These are phyloP conservation scores for Anniella stebbinsi DNA, from an alignment of 2,797 vertebrate species.

Conservation along the genomic window DNA sequence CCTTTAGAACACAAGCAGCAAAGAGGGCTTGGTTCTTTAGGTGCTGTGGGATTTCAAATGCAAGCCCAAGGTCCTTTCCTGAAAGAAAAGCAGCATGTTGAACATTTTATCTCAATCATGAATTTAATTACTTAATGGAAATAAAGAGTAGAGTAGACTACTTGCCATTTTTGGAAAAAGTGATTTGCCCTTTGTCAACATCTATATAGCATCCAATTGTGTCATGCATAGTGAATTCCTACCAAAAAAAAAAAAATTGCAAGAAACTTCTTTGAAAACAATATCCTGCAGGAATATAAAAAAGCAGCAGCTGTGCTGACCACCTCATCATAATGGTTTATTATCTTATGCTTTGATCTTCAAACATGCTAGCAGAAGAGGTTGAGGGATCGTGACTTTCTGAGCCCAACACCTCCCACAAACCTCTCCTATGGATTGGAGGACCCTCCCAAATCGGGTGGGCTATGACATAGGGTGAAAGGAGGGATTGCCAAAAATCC, in stretches of 20 bases:
- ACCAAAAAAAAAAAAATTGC: constrained; percentile 20
- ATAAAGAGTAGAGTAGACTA: constrained; percentile 16
- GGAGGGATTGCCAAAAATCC: not conserved
- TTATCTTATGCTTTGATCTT: not conserved
- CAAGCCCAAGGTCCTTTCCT: constrained; percentile 94
- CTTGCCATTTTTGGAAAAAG: constrained; percentile 97
- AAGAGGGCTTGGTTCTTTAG: constrained; percentile 91
- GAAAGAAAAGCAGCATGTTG: not conserved
- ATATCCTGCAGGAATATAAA: not conserved
- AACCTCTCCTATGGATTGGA: not conserved
- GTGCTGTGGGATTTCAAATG: constrained; percentile 91
- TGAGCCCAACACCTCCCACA: not conserved
- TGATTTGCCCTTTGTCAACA: constrained; percentile 87
- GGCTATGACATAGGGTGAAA: no score
- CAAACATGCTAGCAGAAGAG: not conserved
- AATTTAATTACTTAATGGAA: constrained; percentile 18
- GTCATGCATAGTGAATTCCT: constrained; percentile 99
- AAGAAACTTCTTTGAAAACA: not conserved
- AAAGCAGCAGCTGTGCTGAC: not conserved
- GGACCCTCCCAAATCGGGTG: no score
- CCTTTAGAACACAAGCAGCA: constrained; percentile 97
- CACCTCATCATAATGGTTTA: no score
- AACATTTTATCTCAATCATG: not conserved
- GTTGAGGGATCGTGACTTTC: not conserved
- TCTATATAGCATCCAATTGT: constrained; percentile 95